These are phyloP conservation scores for Xiphorhynchus elegans DNA, from an alignment of 2,113 vertebrate genomes.

Conservation along the genomic window DNA sequence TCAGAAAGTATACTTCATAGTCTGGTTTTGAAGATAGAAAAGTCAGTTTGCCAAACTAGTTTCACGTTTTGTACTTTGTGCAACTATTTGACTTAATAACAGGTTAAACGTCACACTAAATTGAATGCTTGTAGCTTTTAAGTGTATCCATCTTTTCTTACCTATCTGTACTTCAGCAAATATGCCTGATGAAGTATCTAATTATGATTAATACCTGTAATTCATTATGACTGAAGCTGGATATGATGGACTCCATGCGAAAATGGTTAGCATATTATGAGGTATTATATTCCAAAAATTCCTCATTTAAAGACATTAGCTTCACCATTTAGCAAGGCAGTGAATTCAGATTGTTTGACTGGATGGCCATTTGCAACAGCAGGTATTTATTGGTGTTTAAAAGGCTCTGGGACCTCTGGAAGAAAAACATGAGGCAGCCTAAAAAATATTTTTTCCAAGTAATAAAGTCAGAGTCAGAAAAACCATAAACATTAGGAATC, in stretches of 20 bases:
- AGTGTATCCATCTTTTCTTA: not conserved
- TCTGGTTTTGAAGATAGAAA: not conserved
- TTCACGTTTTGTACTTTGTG: not conserved
- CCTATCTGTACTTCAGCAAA: not conserved
- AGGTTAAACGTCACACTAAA: not conserved
- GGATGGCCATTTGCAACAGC: not conserved
- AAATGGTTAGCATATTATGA: not conserved
- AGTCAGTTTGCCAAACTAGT: not conserved
- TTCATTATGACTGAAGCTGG: not conserved
- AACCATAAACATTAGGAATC: not conserved
- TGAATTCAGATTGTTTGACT: not conserved
- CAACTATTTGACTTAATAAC: not conserved
- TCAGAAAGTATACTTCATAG: not conserved
- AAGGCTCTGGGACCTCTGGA: not conserved
- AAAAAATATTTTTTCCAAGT: not conserved
- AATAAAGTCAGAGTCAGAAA: not conserved
- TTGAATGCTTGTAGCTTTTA: not conserved
- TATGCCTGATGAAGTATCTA: not conserved
- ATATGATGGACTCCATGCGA: not conserved
- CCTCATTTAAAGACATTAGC: not conserved
- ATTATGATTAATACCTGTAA: not conserved
- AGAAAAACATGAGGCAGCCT: not conserved
- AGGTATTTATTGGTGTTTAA: not conserved
- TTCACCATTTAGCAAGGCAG: not conserved
- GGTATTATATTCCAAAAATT: not conserved